These are phyloP conservation scores for Drosophila longiperda DNA, from an alignment of 2,888 invertebrate genomes.

Conservation along the genomic window DNA sequence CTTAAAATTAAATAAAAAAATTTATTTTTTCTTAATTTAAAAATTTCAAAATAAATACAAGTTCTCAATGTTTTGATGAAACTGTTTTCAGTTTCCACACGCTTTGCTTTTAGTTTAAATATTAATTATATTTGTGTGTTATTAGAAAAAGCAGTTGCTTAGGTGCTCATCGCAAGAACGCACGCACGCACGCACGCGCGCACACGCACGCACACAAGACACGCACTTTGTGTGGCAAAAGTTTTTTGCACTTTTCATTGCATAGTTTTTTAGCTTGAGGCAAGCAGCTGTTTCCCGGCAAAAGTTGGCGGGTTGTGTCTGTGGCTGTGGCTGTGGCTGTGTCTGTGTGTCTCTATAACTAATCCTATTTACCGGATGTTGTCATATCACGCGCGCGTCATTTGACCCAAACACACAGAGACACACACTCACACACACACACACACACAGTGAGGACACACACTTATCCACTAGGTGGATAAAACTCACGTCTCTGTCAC, in stretches of 20 bases:
- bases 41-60: neutral
- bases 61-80: neutral
- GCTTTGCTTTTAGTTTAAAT: neutral
- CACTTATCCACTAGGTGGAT: constrained; percentile 22
- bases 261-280: constrained; percentile 65
- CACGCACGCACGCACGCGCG: constrained; percentile 5
- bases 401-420: constrained; percentile 63
- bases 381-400: constrained; percentile 74
- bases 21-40: neutral
- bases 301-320: constrained; percentile 12
- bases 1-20: neutral
- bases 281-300: constrained; percentile 64
- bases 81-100: neutral
- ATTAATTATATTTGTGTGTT: neutral
- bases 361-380: constrained; percentile 70
- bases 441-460: neutral
- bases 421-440: constrained; percentile 15
- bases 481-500: constrained; percentile 46
- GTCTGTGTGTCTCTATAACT: constrained; percentile 51
- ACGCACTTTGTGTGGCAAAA: constrained; percentile 27
- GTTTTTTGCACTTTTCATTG: constrained; percentile 68
- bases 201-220: constrained; percentile 20
- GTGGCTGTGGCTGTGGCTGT: neutral
- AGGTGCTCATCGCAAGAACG: constrained; percentile 9
- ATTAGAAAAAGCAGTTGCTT: neutral